A percentile compares a stretch with the other conserved stretches of the same genome.
phyloP scores from a whole-genome alignment of 2,113 vertebrate genomes.

The Pterocles gutturalis region DNA sequence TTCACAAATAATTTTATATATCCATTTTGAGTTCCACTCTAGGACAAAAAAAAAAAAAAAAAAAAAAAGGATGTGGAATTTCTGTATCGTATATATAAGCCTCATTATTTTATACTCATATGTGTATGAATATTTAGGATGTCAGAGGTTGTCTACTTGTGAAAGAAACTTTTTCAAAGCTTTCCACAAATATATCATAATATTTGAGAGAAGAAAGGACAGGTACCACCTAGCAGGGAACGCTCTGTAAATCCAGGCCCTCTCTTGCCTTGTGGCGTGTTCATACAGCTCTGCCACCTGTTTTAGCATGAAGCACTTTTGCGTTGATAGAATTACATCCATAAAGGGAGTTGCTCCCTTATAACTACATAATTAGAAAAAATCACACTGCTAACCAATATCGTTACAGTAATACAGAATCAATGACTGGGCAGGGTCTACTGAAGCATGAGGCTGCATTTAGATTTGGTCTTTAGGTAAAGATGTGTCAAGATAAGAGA shows the following conservation, averaged over 20 bases:
- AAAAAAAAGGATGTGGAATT: not conserved
- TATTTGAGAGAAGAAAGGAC: not conserved
- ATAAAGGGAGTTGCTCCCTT: not conserved
- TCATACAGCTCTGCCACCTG: not conserved
- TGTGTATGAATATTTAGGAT: not conserved
- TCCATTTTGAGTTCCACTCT: not conserved
- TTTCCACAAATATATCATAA: not conserved
- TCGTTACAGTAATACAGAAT: not conserved
- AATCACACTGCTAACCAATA: not conserved
- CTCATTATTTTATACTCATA: not conserved
- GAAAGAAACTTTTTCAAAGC: not conserved
- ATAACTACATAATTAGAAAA: slow-evolving; percentile 11
- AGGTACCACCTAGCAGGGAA: not conserved
- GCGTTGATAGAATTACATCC: not conserved
- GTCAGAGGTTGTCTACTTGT: not conserved
- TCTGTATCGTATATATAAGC: not conserved
- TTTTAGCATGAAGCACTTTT: not conserved
- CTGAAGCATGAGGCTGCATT: not conserved
- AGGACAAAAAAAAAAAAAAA: not conserved
- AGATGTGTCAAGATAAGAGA: not conserved
- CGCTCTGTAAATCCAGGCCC: not conserved
- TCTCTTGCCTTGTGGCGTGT: not conserved
- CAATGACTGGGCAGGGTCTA: not conserved
- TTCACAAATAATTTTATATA: not conserved
- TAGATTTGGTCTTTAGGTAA: not conserved